Percentiles rank a stretch among this genome's conserved stretches.
These are phyloP conservation scores for Agriopis marginaria DNA, from an alignment of 2,888 invertebrate species.

Conservation along the genomic window DNA sequence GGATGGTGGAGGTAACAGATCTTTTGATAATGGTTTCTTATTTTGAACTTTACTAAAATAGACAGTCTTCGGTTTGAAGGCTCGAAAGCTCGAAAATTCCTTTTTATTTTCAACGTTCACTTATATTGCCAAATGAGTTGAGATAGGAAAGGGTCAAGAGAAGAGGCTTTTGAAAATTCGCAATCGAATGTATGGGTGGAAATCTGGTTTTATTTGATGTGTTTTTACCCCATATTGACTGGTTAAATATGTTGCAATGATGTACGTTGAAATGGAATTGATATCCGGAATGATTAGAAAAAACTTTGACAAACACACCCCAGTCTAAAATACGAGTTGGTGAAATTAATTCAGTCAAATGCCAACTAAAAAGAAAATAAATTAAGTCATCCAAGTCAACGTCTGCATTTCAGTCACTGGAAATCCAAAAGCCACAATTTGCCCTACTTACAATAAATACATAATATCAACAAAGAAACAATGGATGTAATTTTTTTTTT, in stretches of 20 bases:
- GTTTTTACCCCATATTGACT: background rate
- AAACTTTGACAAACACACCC: background rate
- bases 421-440: constrained; percentile 15
- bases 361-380: background rate
- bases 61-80: background rate
- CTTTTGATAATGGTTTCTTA: constrained; percentile 6
- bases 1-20: constrained; percentile 38
- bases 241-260: background rate
- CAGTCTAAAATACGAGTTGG: background rate
- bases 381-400: background rate
- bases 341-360: background rate
- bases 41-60: background rate
- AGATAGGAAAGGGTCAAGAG: background rate
- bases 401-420: constrained; percentile 7
- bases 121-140: background rate
- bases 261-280: background rate
- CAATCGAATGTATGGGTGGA: background rate
- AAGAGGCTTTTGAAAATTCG: background rate
- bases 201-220: background rate
- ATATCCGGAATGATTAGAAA: background rate
- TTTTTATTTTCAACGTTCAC: background rate
- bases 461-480: constrained; percentile 23
- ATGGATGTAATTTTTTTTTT: constrained; percentile 11
- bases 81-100: background rate
- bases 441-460: constrained; percentile 10